A percentile compares a stretch with the other conserved stretches of the same genome.
Conservation (phyloP, 1,140 invertebrate genomes). For the Ooceraea biroi region DNA sequence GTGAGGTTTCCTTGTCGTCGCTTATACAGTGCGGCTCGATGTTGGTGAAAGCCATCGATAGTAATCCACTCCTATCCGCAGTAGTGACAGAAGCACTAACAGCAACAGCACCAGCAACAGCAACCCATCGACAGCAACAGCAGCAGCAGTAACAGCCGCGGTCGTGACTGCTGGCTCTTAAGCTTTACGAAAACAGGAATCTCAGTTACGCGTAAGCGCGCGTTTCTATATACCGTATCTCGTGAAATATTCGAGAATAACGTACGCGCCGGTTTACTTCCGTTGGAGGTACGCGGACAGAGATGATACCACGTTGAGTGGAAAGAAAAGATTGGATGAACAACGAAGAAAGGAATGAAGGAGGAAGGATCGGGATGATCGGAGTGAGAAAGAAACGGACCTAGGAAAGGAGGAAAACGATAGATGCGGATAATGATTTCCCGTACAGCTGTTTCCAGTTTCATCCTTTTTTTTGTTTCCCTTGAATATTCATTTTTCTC, state of each 20-base stretch:
- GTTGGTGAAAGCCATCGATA: constrained; percentile 66
- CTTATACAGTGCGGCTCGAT: constrained; percentile 35
- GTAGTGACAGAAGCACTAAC: constrained; percentile 50
- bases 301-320: background rate
- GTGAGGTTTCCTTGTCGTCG: constrained; percentile 66
- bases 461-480: constrained; percentile 35
- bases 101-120: constrained; percentile 61
- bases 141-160: constrained; percentile 56
- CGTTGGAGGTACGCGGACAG: constrained; percentile 41
- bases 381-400: constrained; percentile 62
- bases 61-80: constrained; percentile 68
- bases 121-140: constrained; percentile 67
- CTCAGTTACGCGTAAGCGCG: constrained; percentile 62
- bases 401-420: constrained; percentile 54
- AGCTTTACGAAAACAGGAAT: constrained; percentile 66
- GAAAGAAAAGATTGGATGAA: too few relatives aligned
- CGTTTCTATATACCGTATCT: constrained; percentile 33
- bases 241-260: constrained; percentile 50
- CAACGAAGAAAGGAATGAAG: constrained; percentile 54
- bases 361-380: constrained; percentile 62
- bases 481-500: constrained; percentile 39
- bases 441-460: constrained; percentile 48
- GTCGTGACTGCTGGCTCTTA: constrained; percentile 59
- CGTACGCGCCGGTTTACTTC: constrained; percentile 66
- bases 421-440: constrained; percentile 54